Base-by-base conservation (phyloP, 2,797 vertebrate genomes). In the Monodelphis domestica region DNA sequence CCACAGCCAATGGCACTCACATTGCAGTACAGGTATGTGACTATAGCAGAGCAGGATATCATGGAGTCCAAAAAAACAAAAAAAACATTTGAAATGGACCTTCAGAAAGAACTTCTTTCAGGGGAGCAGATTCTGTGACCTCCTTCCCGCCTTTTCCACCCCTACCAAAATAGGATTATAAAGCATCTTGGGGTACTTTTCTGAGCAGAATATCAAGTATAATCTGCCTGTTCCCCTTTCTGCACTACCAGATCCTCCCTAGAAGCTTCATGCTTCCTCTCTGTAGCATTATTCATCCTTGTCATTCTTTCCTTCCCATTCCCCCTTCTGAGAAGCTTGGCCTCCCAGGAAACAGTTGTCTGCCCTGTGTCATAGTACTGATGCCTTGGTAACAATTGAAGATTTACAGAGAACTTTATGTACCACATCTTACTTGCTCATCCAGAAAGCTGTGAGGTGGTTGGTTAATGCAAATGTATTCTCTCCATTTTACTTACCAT, bases 11-110 rank as follows among this genome's bases (percentile, higher is more conserved):
- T 0, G 98, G 98, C 95, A 98, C 98, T 0, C 98, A 98, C 93
- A 98, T 99, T 11, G 97, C 98, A 0, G 97, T 99, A 70, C 99
- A 99, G 98, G 98, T 98, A 96, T 59, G 98, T 98, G 91, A n/a
- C 0, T 28, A 4, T 53, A 57, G 51, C 12, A 15, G 78, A 51
- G 21, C n/a, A 87, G n/a, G 28, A 5, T 29, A 15, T 33, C 12
- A 10, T 1, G 52, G 6, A 38, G 30, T 52, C 78, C 87, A 38
- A 29, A 63, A 38, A 45, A 57, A n/a, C n/a, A n/a, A n/a, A 59
- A 89, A 88, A 51, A 29, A 30, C 30, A 54, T 91, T 38, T 1
- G 2, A 30, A 84, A 45, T 45, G 21, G 70, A 84, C 11, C 26
- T 84, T 92, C 30, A 52, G 54, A 94, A 91, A 91, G 87, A 87